Conservation (phyloP, 1,140 invertebrate genomes). For the Ostrea edulis region DNA sequence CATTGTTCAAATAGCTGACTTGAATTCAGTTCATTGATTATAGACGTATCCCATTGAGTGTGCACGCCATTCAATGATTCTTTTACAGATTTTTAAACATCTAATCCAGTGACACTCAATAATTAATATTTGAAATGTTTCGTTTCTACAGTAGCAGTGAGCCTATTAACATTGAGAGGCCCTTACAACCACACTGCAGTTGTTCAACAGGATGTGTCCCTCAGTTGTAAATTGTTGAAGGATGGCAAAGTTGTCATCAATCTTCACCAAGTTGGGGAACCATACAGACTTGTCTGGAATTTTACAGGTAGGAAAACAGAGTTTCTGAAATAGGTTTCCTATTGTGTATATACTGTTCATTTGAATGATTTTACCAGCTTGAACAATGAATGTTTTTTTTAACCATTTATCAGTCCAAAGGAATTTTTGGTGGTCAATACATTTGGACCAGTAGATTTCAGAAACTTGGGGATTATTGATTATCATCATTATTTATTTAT, state of each 20-base stretch:
- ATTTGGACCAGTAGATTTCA: too few relatives aligned
- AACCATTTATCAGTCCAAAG: too few relatives aligned
- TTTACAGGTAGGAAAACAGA: conserved; percentile 18
- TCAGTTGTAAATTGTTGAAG: background rate
- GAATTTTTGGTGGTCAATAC: too few relatives aligned
- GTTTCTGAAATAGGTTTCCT: background rate
- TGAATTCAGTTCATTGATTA: background rate
- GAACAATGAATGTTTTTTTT: too few relatives aligned
- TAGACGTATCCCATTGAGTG: background rate
- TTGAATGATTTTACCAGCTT: too few relatives aligned
- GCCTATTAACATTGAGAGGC: conserved; percentile 9
- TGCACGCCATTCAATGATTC: too few relatives aligned
- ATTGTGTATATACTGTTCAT: too few relatives aligned
- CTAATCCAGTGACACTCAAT: background rate
- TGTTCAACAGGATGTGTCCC: background rate
- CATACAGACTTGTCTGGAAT: background rate
- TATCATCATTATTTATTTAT: too few relatives aligned
- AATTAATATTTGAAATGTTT: background rate
- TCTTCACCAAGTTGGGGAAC: background rate
- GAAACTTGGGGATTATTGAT: too few relatives aligned
- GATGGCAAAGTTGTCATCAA: background rate
- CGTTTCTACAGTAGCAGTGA: background rate
- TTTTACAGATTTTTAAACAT: background rate
- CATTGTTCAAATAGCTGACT: background rate
- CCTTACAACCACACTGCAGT: conserved; percentile 13